phyloP scores from a whole-genome alignment of 2,113 vertebrate genomes.

The Notothenia coriiceps region DNA sequence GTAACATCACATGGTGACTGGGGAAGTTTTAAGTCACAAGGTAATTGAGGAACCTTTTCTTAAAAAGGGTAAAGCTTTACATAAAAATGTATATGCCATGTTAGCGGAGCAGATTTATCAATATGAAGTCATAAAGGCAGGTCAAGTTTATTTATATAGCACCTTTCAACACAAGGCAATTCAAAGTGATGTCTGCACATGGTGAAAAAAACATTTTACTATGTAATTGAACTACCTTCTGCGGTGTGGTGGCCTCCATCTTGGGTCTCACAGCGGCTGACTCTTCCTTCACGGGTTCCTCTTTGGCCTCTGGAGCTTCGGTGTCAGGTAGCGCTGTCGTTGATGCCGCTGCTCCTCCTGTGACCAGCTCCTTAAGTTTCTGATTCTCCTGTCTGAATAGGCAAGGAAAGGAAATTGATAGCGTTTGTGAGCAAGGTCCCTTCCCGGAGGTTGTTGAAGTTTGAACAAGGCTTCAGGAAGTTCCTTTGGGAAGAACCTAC shows the following conservation, averaged over 20 bases:
- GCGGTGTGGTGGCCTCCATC: slow-evolving; percentile 81
- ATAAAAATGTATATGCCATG: neutral
- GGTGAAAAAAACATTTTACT: neutral
- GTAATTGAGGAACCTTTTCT: slow-evolving; percentile 4
- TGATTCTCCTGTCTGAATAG: slow-evolving; percentile 90
- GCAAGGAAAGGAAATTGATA: slow-evolving; percentile 56
- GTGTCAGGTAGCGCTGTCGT: slow-evolving; percentile 63
- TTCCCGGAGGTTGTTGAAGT: slow-evolving; percentile 1
- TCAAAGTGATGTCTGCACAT: neutral
- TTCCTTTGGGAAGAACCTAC: slow-evolving; percentile 78
- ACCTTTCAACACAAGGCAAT: no score
- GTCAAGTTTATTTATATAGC: no score
- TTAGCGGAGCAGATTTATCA: neutral
- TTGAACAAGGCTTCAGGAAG: slow-evolving; percentile 7
- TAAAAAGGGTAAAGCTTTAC: neutral
- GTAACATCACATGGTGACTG: neutral
- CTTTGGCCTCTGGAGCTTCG: slow-evolving; percentile 81
- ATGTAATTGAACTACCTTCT: slow-evolving; percentile 85
- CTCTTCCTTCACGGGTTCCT: slow-evolving; percentile 76
- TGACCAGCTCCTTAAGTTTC: slow-evolving; percentile 93
- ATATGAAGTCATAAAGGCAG: neutral
- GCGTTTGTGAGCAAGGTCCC: neutral
- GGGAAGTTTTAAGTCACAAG: neutral
- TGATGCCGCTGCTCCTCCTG: slow-evolving; percentile 74
- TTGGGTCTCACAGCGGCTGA: slow-evolving; percentile 73